Evolutionary conservation across 2,888 invertebrate species (phyloP), one percentile per base, ranked within the genome.

Genomic region (Slavum lentiscoides): DNA sequence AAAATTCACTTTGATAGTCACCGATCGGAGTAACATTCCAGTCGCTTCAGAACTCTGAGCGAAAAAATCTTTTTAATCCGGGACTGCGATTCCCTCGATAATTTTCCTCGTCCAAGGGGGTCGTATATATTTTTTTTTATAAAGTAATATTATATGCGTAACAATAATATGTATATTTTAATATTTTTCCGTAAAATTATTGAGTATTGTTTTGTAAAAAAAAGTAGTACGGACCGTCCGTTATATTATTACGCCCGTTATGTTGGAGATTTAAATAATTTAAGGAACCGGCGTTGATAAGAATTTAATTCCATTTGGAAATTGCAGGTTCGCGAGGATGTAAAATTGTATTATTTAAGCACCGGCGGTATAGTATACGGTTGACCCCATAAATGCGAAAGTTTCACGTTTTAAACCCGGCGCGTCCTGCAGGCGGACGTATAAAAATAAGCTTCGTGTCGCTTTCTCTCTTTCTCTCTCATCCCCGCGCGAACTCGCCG

Each of bases 281-380:
- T 55, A 74, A 74, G 74, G 37, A 53, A 39, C 66, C 66, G 43
- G 39, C 49, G 74, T 64, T 64, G 64, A 74, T 74, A 74, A 74
- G 74, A 74, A 74, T 74, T 74, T 74, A 74, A 74, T 74, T 74
- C 55, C 66, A 66, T 66, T 74, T 74, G 55, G 74, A 66, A 55
- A 21, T 74, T 66, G 30, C 30, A 30, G 66, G 74, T 37, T 37
- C 37, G n/a, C 9, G 37, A 9, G 49, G 64, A 74, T 55, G 55
- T 74, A 74, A 74, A 74, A 74, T 74, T 74, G 64, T 66, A 74
- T 74, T 74, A 74, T 74, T 74, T 66, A 74, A 74, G 43, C 74
- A 49, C 13, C 15, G 64, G 37, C 30, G 53, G 55, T 49, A n/a
- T n/a, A 13, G 74, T 74, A 53, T 74, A 39, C 37, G 17, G 74